Base-by-base conservation (phyloP, 2,888 invertebrate species). In the Protodeltote pygarga region DNA sequence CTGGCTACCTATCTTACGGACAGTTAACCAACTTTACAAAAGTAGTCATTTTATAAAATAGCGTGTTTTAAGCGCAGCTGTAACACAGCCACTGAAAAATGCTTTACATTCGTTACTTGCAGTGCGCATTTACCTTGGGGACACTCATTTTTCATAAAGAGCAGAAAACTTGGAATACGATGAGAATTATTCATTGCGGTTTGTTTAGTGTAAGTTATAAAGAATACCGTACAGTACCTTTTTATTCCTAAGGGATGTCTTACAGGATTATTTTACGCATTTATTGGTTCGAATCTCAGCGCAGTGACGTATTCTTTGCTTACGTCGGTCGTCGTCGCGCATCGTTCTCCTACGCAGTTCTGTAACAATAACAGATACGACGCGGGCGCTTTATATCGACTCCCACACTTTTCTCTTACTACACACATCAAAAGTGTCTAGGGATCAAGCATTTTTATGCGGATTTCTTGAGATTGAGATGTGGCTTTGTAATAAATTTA, bases 21-120 rank as follows among this genome's bases (percentile, higher is more conserved):
- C 10, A 11, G 24, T 24, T 24, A 11, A 3, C 13, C 2, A 27
- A 8, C 25, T 13, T 1, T 3, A 6, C 14, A 13, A 3, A 0
- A 8, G 5, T 14, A 4, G 13, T 15, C 1, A 4, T 28, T 4
- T 3, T 17, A 9, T 9, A 29, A 29, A 17, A 17, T 16, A 10
- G 16, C 13, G 13, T 14, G 17, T 29, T 29, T 4, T 3, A 5
- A 29, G 16, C 29, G 28, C 9, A 4, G 29, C 16, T 9, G 17
- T 10, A 16, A 16, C 24, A 35, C 24, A 16, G 15, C 17, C 5
- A 14, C 3, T 24, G 34, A 35, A 6, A 24, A 16, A 35, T 35
- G 34, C 23, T 5, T 10, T 2, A 9, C 39, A 45, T 57, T 57
- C 34, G 32, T 45, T 15, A 40, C 37, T 19, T 40, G 62, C 28